Conservation (phyloP, 1,140 invertebrate genomes). For the Calosoma granatense region DNA sequence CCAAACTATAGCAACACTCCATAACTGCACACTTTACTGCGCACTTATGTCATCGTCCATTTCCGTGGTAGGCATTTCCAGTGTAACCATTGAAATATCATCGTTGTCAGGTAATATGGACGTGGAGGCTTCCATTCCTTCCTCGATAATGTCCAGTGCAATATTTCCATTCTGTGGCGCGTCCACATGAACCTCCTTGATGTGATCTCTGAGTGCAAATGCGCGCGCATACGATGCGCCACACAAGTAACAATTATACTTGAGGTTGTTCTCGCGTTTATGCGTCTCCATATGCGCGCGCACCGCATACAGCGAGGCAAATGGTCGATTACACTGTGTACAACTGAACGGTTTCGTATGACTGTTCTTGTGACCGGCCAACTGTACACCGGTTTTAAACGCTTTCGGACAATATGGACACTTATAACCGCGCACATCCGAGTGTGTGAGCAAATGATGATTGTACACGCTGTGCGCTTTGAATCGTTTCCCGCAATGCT, state of each 20-base stretch:
- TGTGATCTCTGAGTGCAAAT: slow-evolving; percentile 59
- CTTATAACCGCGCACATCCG: slow-evolving; percentile 55
- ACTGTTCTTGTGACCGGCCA: slow-evolving; percentile 64
- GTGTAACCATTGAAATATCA: slow-evolving; percentile 12
- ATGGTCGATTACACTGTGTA: slow-evolving; percentile 58
- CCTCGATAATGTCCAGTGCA: slow-evolving; percentile 13
- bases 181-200: slow-evolving; percentile 46
- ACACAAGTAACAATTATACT: slow-evolving; percentile 57
- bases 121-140: slow-evolving; percentile 15
- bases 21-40: not conserved
- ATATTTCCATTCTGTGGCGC: slow-evolving; percentile 18
- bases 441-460: slow-evolving; percentile 60
- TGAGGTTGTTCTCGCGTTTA: slow-evolving; percentile 54
- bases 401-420: slow-evolving; percentile 63
- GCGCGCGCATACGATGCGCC: slow-evolving; percentile 61
- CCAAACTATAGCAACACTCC: no score
- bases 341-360: slow-evolving; percentile 68
- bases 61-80: not conserved
- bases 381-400: slow-evolving; percentile 63
- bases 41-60: not conserved
- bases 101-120: slow-evolving; percentile 14
- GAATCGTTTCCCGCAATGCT: slow-evolving; percentile 61
- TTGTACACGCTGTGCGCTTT: slow-evolving; percentile 65
- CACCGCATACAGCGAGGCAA: slow-evolving; percentile 61
- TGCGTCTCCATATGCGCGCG: slow-evolving; percentile 61